Base-by-base conservation (phyloP, 2,113 vertebrate species). In the Chloropsis cyanopogon region DNA sequence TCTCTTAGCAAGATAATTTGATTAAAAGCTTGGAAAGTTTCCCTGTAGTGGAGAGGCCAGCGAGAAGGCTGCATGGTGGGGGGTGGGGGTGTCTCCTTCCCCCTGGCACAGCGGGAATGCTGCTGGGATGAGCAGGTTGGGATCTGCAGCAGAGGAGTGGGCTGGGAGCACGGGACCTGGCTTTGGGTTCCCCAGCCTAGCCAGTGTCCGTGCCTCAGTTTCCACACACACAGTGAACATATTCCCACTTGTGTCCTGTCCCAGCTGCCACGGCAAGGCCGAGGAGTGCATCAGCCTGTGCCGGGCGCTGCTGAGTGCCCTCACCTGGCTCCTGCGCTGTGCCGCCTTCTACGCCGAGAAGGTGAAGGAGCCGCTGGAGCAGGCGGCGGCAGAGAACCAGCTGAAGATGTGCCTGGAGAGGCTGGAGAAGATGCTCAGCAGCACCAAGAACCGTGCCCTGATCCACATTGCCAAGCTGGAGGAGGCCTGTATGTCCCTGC, bases 201-300 rank as follows among this genome's bases (percentile, higher is more conserved):
- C 21, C 16, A 4, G 8, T 7, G 19, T 19, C 52, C 0, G 14
- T 82, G 39, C 64, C 83, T 88, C 47, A 2, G 18, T 70, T 78
- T 83, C 37, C 14, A 31, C 4, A 3, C 3, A 10, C 42, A 4
- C 0, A 3, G 21, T 21, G 46, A 91, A 29, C 37, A 4, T 0
- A 0, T 46, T 35, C 35, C 46, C 2, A 1, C 66, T 79, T 76
- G 71, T 91, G 10, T 87, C 81, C 70, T 61, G 71, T 88, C 6
- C 7, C 92, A 99, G 99, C 98, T 99, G 99, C 96, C 98, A 99
- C 0, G 99, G 99, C 78, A 99, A 99, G 96, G 99, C 98, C 0
- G 99, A 99, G 97, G 99, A 99, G 96, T 99, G 99, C 96, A 98
- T 99, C 0, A 98, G 98, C 24, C 98, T 99, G 60, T 99, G 99